phyloP scores from a whole-genome alignment of 2,888 invertebrate species.

The Polia nebulosa region DNA sequence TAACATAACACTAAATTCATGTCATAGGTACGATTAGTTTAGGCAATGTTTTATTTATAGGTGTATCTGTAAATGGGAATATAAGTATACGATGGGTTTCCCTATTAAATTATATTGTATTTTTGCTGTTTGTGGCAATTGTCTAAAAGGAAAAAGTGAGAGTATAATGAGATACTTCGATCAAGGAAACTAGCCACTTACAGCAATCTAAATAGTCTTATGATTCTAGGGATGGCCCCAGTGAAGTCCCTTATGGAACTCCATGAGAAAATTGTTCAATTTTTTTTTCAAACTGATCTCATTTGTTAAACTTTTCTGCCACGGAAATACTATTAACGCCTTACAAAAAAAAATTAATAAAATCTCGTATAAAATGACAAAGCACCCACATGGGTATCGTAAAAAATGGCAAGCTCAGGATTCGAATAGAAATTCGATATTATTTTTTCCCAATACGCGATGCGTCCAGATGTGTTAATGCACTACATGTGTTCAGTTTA shows the following conservation, averaged over 20 bases:
- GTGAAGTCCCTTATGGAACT: background rate
- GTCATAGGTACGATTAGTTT: background rate
- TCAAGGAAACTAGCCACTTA: background rate
- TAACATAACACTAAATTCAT: background rate
- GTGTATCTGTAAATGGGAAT: background rate
- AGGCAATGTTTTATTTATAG: slow-evolving; percentile 1
- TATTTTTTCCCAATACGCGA: slow-evolving; percentile 71
- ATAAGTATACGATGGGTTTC: too few relatives aligned
- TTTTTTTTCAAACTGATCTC: background rate
- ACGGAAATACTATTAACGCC: background rate
- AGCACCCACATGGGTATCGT: slow-evolving; percentile 70
- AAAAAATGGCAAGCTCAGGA: slow-evolving; percentile 77
- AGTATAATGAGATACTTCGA: background rate
- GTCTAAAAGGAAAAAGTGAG: background rate
- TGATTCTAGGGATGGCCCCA: background rate
- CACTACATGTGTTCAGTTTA: slow-evolving; percentile 79
- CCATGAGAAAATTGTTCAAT: background rate
- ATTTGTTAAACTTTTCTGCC: background rate
- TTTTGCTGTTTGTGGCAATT: background rate
- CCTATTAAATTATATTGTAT: background rate
- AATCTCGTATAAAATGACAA: slow-evolving; percentile 69
- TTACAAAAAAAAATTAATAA: slow-evolving; percentile 46
- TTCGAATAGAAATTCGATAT: slow-evolving; percentile 79
- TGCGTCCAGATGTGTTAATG: slow-evolving; percentile 81
- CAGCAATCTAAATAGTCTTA: background rate